Percentiles rank a stretch among this genome's conserved stretches.
Evolutionary conservation across 2,888 invertebrate species (phyloP).

Genomic region (Polyommatus iphigenia): DNA sequence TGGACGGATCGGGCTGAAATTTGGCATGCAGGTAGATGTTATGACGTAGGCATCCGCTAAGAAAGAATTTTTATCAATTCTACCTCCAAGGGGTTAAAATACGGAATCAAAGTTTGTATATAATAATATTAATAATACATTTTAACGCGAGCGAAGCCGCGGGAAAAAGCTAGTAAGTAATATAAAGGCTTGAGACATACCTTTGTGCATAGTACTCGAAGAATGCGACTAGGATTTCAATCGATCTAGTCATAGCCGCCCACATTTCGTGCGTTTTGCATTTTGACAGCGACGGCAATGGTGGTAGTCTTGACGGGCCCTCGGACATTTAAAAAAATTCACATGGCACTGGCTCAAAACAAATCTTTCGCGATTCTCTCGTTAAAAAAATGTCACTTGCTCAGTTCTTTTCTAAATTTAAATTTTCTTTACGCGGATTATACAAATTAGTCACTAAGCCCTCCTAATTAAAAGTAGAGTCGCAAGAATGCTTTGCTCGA

Average conservation of each 20-base stretch:
- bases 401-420: neutral
- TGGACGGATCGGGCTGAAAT: no score
- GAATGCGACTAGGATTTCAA: constrained; percentile 90
- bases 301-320: constrained; percentile 54
- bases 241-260: constrained; percentile 89
- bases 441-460: neutral
- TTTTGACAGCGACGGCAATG: constrained; percentile 62
- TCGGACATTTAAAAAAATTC: constrained; percentile 63
- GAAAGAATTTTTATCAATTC: no score
- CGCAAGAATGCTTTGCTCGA: neutral
- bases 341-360: constrained; percentile 45
- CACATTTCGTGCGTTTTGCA: constrained; percentile 85
- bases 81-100: no score
- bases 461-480: neutral
- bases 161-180: no score
- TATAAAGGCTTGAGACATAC: constrained; percentile 64
- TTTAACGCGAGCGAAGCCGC: no score
- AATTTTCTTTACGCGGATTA: neutral
- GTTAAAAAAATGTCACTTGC: neutral
- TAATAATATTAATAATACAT: no score
- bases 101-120: no score
- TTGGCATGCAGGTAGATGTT: no score
- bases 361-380: constrained; percentile 17
- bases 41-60: no score
- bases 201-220: constrained; percentile 90